phyloP scores from a whole-genome alignment of 2,888 invertebrate species.

The Choreutis nemorana region DNA sequence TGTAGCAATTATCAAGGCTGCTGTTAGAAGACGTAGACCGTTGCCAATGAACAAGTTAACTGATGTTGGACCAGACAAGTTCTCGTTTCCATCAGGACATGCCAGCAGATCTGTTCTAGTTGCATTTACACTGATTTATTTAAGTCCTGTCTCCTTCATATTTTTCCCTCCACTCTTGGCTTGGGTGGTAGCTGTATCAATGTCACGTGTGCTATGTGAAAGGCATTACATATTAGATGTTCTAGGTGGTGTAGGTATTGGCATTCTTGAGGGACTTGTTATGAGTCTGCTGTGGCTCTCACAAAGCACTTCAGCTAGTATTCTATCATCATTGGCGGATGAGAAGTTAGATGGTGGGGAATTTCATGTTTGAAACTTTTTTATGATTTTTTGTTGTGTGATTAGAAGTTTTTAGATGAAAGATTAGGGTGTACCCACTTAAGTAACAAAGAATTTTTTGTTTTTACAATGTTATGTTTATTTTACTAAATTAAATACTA shows the following conservation, averaged over 20 bases:
- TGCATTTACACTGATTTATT: constrained; percentile 72
- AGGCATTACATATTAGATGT: constrained; percentile 91
- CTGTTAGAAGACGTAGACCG: constrained; percentile 80
- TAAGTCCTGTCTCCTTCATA: constrained; percentile 69
- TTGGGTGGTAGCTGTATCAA: constrained; percentile 78
- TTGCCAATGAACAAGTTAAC: constrained; percentile 72
- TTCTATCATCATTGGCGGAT: constrained; percentile 71
- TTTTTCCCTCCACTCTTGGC: constrained; percentile 71
- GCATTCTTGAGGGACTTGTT: constrained; percentile 73
- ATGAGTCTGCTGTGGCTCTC: constrained; percentile 75
- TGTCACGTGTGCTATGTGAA: constrained; percentile 83
- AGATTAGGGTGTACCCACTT: too few relatives aligned
- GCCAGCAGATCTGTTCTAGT: constrained; percentile 84
- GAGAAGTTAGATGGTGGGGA: constrained; percentile 75
- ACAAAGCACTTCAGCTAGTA: constrained; percentile 63
- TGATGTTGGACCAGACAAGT: constrained; percentile 85
- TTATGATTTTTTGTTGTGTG: not conserved
- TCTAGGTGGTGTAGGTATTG: constrained; percentile 75
- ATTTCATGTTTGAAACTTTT: constrained; percentile 65
- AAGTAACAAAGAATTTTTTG: too few relatives aligned
- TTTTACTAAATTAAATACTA: too few relatives aligned
- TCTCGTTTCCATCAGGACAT: constrained; percentile 94
- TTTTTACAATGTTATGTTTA: too few relatives aligned
- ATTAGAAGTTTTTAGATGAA: too few relatives aligned
- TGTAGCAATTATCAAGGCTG: constrained; percentile 80